phyloP scores from a whole-genome alignment of 2,113 vertebrate genomes.

The Thryonomys swinderianus region DNA sequence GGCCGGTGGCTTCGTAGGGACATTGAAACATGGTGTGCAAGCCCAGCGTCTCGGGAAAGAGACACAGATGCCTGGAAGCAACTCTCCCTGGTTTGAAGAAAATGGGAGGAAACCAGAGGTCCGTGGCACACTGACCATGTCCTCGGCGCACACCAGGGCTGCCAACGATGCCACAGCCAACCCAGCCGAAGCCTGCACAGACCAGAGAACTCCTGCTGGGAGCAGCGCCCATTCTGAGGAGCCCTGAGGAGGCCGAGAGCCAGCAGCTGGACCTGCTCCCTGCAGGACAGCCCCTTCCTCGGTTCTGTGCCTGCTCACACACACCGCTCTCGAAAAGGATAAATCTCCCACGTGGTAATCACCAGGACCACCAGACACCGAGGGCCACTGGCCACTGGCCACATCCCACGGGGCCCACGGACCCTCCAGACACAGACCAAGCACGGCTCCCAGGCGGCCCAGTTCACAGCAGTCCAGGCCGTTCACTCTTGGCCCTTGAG shows the following conservation, averaged over 20 bases:
- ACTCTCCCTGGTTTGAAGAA: background rate
- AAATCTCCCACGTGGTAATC: background rate
- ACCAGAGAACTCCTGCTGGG: background rate
- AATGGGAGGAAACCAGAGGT: no score
- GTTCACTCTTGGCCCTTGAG: background rate
- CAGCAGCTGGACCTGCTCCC: background rate
- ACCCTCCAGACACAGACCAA: background rate
- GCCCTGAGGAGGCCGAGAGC: background rate
- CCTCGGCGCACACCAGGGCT: background rate
- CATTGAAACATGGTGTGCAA: background rate
- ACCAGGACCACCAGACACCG: background rate
- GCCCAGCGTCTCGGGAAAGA: background rate
- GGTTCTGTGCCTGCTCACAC: background rate
- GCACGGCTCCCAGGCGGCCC: background rate
- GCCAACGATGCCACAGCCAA: background rate
- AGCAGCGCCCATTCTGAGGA: background rate
- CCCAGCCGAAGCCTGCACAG: background rate
- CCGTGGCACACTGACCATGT: no score
- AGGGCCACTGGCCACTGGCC: background rate
- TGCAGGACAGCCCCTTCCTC: background rate
- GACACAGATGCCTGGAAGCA: background rate
- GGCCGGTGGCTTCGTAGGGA: background rate
- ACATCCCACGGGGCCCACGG: background rate
- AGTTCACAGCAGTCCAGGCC: background rate
- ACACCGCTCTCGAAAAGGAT: background rate